Evolutionary conservation across 2,888 invertebrate genomes (phyloP).

Genomic region (Bhutanitis thaidina): DNA sequence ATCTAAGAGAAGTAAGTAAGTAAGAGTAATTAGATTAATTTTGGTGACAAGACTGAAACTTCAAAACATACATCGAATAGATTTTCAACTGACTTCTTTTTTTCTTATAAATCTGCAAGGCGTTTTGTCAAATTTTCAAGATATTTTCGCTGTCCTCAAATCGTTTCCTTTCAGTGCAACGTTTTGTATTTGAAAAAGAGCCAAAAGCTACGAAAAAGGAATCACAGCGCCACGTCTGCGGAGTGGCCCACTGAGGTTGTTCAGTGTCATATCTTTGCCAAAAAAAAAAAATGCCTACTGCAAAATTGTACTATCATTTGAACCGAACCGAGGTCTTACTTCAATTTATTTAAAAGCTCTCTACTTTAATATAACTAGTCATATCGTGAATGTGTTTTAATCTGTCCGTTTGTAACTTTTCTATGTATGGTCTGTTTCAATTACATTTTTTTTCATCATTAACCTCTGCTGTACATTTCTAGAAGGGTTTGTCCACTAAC

Average conservation of each 20-base stretch:
- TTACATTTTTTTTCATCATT: no score
- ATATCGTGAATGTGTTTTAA: no score
- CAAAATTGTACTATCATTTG: conserved; percentile 12
- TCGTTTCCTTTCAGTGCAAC: conserved; percentile 15
- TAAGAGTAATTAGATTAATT: no score
- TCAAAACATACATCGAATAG: no score
- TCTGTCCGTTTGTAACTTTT: no score
- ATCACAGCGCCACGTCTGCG: not conserved
- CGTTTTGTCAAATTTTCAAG: conserved; percentile 11
- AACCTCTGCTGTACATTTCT: no score
- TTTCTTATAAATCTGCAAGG: not conserved
- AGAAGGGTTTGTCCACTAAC: no score
- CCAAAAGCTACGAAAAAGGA: conserved; percentile 7
- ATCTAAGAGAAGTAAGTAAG: no score
- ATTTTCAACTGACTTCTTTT: no score
- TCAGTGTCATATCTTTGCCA: conserved; percentile 18
- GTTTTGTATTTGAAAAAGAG: conserved; percentile 20
- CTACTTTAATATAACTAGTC: conserved; percentile 17
- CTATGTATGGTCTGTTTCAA: no score
- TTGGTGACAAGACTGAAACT: no score
- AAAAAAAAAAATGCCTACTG: conserved; percentile 11
- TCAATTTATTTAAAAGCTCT: conserved; percentile 21
- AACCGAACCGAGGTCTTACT: conserved; percentile 8
- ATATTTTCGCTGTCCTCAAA: conserved; percentile 13
- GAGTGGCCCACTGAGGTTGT: conserved; percentile 17